Base-by-base conservation (phyloP, 2,113 vertebrate genomes). In the Megaleporinus macrocephalus region DNA sequence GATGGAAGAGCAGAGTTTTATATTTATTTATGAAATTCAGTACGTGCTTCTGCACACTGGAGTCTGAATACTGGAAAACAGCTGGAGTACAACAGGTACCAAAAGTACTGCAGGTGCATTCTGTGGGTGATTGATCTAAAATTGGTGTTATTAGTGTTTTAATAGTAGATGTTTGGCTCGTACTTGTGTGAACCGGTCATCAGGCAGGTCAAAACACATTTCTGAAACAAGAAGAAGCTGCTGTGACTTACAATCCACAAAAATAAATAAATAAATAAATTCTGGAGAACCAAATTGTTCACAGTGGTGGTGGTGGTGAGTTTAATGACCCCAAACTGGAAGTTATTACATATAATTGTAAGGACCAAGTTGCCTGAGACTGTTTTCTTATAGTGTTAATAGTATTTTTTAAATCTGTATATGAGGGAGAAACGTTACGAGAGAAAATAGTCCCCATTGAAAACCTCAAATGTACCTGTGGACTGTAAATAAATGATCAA, bases 1-100 rank as follows among this genome's bases (percentile, higher is more conserved):
- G 53, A 61, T n/a, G 47, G 51, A 47, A 47, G 24, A 62, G 26
- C 78, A 30, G 33, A n/a, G 20, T 71, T 80, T 80, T 70, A 26
- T 61, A 26, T 82, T 82, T 82, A 76, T 30, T 82, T 82, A 76
- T 62, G 63, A 82, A 82, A 82, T 57, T 57, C 61, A 55, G 24
- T 36, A 11, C 1, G 30, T 44, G 66, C 66, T 44, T 44, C 0
- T 9, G 30, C 65, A 68, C 70, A 51, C 49, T 12, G 1, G 22
- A 20, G n/a, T 73, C 5, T 63, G 51, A 82, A 76, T 61, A 76
- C 47, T 62, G 47, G 14, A 49, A 81, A 24, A 74, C 27, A n/a
- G 4, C 29, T 55, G 26, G 57, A 74, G 27, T 69, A 68, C 41
- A 49, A 51, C 49, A 73, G 36, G 26, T 76, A 82, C 73, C 62